Conservation (phyloP, 1,140 invertebrate genomes). For the Drosophila kikkawai region DNA sequence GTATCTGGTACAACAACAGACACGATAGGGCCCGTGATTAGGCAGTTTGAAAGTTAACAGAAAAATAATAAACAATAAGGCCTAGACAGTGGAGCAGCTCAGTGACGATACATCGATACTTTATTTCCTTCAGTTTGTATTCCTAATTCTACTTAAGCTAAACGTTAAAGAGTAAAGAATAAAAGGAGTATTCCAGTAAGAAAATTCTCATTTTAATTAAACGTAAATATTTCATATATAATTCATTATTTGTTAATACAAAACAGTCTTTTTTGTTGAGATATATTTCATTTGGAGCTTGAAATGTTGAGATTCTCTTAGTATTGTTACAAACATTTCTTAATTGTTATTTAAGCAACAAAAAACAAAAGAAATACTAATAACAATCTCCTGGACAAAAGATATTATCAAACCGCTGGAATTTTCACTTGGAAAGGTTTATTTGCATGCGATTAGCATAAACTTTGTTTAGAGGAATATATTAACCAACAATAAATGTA, state of each 20-base stretch:
- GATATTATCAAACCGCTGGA: conserved; percentile 2
- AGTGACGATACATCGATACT: not conserved
- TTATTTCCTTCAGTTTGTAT: too few species aligned
- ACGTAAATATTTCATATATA: too few species aligned
- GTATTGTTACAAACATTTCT: not conserved
- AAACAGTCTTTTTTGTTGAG: not conserved
- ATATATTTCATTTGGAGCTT: not conserved
- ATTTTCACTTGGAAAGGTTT: conserved; percentile 16
- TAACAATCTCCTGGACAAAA: not conserved
- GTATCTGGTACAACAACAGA: conserved; percentile 14
- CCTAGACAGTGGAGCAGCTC: not conserved
- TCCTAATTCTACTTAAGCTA: not conserved
- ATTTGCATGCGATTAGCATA: conserved; percentile 4
- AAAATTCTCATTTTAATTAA: too few species aligned
- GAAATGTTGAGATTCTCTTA: not conserved
- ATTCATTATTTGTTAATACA: too few species aligned
- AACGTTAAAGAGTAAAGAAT: not conserved
- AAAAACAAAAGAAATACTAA: too few species aligned
- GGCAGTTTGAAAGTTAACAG: conserved; percentile 23
- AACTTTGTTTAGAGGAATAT: conserved; percentile 1
- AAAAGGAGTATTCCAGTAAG: too few species aligned
- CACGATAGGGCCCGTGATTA: conserved; percentile 22
- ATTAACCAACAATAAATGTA: not conserved
- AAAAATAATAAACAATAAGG: not conserved
- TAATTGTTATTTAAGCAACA: not conserved